phyloP scores from a whole-genome alignment of 2,113 vertebrate species.

The Rhabdornis inornatus region DNA sequence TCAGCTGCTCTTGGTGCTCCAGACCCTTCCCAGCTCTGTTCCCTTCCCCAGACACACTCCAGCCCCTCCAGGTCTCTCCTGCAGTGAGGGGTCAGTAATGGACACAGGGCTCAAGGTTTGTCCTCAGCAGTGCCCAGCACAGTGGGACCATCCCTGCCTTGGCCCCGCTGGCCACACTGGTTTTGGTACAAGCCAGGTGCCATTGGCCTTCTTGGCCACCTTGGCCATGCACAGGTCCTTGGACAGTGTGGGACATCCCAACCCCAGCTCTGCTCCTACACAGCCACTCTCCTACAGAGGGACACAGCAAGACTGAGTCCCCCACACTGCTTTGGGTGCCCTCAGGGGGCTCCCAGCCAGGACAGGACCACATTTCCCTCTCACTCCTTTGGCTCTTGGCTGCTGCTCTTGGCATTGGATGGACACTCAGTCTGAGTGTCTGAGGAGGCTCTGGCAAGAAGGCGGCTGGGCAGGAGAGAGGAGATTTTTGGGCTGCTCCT shows the following conservation, averaged over 20 bases:
- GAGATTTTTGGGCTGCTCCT: not conserved
- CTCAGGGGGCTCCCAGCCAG: not conserved
- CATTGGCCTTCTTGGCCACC: not conserved
- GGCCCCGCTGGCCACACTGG: not conserved
- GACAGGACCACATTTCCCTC: not conserved
- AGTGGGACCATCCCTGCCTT: not conserved
- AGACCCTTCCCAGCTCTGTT: not conserved
- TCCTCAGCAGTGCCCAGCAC: not conserved
- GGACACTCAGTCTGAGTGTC: rapidly evolving
- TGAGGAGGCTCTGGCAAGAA: not conserved
- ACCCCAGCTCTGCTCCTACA: not conserved
- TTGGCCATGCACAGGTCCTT: not conserved
- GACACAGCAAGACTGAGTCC: rapidly evolving
- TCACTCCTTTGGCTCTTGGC: not conserved
- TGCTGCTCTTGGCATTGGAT: not conserved
- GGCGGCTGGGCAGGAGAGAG: not conserved
- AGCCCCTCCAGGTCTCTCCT: rapidly evolving
- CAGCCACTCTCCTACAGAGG: rapidly evolving
- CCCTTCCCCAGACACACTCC: not conserved
- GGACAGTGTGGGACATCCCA: not conserved
- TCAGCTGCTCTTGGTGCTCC: rapidly evolving
- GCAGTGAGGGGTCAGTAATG: not conserved
- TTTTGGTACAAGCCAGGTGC: rapidly evolving
- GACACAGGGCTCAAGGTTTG: not conserved
- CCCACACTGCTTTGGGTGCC: not conserved